Evolutionary conservation across 1,140 invertebrate genomes (phyloP), one percentile per base, ranked within the genome.

Genomic region (Drosophila kohkoa): DNA sequence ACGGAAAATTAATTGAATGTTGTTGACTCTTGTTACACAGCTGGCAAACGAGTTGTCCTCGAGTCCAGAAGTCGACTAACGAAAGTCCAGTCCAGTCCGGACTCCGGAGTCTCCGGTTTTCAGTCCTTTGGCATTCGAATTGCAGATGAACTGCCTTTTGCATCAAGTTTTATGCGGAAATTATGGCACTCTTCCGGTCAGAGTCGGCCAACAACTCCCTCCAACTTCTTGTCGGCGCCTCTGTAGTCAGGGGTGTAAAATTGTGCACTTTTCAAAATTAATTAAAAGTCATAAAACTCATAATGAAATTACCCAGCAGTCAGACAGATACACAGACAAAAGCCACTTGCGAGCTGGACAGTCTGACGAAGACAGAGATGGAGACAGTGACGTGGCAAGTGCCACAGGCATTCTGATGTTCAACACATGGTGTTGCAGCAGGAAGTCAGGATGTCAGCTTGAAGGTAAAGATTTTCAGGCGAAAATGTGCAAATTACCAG

Each of bases 271-370:
- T 83, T 76, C 55, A 66, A 76, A 87, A 86, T 86, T 86, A 86
- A 86, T 86, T 86, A 86, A 86, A 86, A 87, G 82, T 86, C 82
- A 82, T 87, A 82, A 86, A 86, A 86, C 82, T 86, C 82, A 81
- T 86, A 86, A 86, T 86, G 82, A 87, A 86, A 86, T 86, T 87
- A 86, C 75, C 69, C 77, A 83, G 73, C 71, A 73, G 49, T 49
- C 65, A 54, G 59, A 78, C 51, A 38, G 63, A 20, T 5, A 5
- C 41, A 5, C 13, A 43, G 41, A 48, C 32, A 16, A 16, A 35
- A 1, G 25, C 16, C 16, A n/a, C 65, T 49, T 48, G 68, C 30
- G 16, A 25, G 16, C 45, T 54, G 45, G 30, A 41, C 13, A 65
- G 35, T 38, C 35, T 38, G 30, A 10, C 10, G n/a, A 10, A 66